Conservation (phyloP, 2,888 invertebrate species). For the Heteromurus nitidus region DNA sequence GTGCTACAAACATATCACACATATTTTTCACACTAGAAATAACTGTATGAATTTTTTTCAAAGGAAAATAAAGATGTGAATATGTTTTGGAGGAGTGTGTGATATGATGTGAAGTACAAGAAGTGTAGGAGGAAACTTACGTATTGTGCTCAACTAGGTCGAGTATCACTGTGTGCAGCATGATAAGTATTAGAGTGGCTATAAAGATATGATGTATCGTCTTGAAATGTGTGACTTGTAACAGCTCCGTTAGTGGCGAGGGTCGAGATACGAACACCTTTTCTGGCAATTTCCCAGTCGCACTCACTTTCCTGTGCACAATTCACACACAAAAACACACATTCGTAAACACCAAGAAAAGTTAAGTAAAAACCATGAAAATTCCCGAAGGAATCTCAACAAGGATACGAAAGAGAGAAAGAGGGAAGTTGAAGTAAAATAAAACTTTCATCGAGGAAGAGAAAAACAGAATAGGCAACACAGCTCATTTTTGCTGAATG, state of each 20-base stretch:
- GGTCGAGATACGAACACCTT: conserved; percentile 84
- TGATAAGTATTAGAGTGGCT: conserved; percentile 83
- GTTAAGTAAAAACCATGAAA: background rate
- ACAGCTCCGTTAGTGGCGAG: conserved; percentile 87
- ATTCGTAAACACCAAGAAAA: conserved; percentile 12
- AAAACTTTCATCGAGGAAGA: conserved; percentile 5
- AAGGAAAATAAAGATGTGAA: background rate
- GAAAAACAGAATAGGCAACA: background rate
- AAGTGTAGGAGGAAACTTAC: conserved; percentile 78
- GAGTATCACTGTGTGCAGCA: conserved; percentile 83
- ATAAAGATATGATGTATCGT: conserved; percentile 91
- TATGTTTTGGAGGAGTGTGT: background rate
- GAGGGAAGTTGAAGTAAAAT: background rate
- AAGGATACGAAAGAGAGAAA: conserved; percentile 3
- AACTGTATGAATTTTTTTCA: background rate
- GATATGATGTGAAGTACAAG: background rate
- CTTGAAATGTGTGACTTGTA: conserved; percentile 86
- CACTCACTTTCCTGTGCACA: conserved; percentile 64
- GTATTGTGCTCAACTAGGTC: conserved; percentile 85
- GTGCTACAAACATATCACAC: too few species aligned
- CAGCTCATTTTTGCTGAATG: conserved; percentile 5
- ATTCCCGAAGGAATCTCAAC: background rate
- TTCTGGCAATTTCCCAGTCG: conserved; percentile 77
- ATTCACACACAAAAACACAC: background rate
- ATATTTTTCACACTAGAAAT: too few species aligned